phyloP scores from a whole-genome alignment of 2,113 vertebrate genomes.

The Myotis brandtii region DNA sequence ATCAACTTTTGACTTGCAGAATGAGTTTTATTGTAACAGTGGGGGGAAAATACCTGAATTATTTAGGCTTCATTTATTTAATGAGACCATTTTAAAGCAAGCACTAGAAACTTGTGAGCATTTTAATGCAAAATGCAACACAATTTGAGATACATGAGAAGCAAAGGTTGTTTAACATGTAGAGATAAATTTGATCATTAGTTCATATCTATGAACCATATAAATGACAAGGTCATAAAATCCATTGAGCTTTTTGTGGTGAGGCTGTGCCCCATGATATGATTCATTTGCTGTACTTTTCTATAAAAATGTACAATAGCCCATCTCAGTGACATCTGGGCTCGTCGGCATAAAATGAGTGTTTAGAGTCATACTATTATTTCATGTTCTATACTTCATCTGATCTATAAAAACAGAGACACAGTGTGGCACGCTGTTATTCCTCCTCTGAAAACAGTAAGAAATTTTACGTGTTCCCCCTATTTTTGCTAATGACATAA shows the following conservation, averaged over 20 bases:
- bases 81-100: constrained; percentile 67
- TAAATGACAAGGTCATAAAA: constrained; percentile 71
- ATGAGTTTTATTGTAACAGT: constrained; percentile 52
- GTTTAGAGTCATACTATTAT: constrained; percentile 45
- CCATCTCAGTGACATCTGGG: constrained; percentile 48
- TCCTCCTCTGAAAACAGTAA: background rate
- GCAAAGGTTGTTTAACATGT: constrained; percentile 55
- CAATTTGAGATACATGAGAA: constrained; percentile 21
- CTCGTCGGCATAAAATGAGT: background rate
- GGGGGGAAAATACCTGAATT: constrained; percentile 62
- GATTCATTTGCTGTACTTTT: constrained; percentile 66
- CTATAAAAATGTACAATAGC: constrained; percentile 43
- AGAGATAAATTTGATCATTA: constrained; percentile 64
- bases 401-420: constrained; percentile 45
- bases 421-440: background rate
- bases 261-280: background rate
- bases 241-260: constrained; percentile 30
- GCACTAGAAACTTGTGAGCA: background rate
- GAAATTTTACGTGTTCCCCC: constrained; percentile 20
- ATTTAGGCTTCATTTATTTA: constrained; percentile 81
- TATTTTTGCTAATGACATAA: constrained; percentile 66
- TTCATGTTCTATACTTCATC: background rate
- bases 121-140: constrained; percentile 52
- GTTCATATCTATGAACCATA: constrained; percentile 17
- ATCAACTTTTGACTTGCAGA: constrained; percentile 48